Evolutionary conservation across 1,140 invertebrate genomes (phyloP).

Genomic region (Caenorhabditis inopinata): DNA sequence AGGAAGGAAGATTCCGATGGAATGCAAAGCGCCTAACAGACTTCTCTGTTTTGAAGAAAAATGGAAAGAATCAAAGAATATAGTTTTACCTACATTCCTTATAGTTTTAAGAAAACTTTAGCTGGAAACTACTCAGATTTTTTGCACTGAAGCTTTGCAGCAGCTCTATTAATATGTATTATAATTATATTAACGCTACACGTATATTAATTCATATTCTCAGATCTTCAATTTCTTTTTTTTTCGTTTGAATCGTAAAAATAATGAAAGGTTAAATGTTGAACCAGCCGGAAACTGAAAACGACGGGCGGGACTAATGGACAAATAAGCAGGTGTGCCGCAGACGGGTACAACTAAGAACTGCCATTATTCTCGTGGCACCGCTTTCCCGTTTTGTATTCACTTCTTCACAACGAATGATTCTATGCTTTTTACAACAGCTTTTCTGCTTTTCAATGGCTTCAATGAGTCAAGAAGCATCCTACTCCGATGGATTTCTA

Average conservation of each 20-base stretch:
- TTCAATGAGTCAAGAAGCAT: not conserved
- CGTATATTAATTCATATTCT: no score
- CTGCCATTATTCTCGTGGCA: slow-evolving; percentile 6
- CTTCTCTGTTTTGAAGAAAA: no score
- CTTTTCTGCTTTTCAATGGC: not conserved
- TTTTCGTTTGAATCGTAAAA: not conserved
- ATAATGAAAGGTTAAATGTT: slow-evolving; percentile 24
- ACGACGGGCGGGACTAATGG: slow-evolving; percentile 5
- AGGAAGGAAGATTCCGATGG: no score
- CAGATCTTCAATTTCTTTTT: no score
- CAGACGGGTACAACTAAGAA: not conserved
- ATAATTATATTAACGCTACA: no score
- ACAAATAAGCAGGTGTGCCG: slow-evolving; percentile 15
- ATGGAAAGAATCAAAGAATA: no score
- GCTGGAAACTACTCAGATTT: no score
- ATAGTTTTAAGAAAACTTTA: no score
- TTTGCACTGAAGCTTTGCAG: no score
- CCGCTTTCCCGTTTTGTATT: not conserved
- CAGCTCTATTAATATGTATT: no score
- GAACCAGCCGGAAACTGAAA: slow-evolving; percentile 24
- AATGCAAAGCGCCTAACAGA: no score
- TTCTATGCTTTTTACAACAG: not conserved
- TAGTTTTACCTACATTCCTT: no score
- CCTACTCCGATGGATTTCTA: not conserved
- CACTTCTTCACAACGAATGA: not conserved